Evolutionary conservation across 2,113 vertebrate species (phyloP).

Genomic region (Procavia capensis): DNA sequence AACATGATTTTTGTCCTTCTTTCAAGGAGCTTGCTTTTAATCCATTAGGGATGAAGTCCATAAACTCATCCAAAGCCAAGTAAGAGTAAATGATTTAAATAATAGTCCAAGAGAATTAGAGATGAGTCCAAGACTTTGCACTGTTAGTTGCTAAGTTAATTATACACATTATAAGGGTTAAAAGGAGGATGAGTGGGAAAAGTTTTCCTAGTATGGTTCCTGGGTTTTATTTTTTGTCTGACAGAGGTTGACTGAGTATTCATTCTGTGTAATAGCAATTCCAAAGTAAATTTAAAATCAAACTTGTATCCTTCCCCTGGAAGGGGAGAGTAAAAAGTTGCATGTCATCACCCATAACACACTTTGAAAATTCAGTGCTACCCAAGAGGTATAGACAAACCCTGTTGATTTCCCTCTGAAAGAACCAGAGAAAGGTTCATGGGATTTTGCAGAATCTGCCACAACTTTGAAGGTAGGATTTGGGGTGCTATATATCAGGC

Average conservation of each 20-base stretch:
- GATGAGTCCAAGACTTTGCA: slow-evolving; percentile 44
- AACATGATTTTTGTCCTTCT: slow-evolving; percentile 54
- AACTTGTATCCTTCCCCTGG: neutral
- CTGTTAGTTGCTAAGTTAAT: slow-evolving; percentile 75
- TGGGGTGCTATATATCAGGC: neutral
- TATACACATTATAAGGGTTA: slow-evolving; percentile 44
- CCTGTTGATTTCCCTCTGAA: neutral
- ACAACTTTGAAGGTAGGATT: neutral
- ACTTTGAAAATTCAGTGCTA: neutral
- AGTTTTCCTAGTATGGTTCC: slow-evolving; percentile 11
- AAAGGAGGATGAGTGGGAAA: neutral
- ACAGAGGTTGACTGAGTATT: neutral
- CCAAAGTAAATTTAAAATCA: slow-evolving; percentile 10
- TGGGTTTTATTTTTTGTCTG: neutral
- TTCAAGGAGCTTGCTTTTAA: slow-evolving; percentile 62
- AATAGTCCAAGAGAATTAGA: slow-evolving; percentile 54
- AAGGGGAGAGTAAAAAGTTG: neutral
- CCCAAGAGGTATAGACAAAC: neutral
- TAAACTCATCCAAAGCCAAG: slow-evolving; percentile 63
- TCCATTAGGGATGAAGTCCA: slow-evolving; percentile 55
- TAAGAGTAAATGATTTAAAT: slow-evolving; percentile 68
- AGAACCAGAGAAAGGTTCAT: neutral
- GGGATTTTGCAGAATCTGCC: neutral
- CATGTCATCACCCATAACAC: neutral
- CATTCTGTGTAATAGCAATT: neutral